Base-by-base conservation (phyloP, 2,888 invertebrate genomes). In the Stegophylla sp. region DNA sequence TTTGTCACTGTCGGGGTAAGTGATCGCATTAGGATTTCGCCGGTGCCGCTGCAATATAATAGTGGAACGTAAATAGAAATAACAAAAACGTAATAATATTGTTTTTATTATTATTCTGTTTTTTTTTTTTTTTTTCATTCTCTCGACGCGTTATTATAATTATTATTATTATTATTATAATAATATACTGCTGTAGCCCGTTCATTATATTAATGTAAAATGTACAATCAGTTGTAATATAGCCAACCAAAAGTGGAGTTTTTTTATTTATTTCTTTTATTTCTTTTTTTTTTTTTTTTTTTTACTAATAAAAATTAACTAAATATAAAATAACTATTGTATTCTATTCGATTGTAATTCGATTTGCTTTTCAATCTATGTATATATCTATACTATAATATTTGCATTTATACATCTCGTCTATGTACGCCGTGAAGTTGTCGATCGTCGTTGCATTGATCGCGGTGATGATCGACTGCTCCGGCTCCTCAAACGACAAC, bases 1-100 rank as follows among this genome's bases (percentile, higher is more conserved):
- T 95, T 95, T 87, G 93, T 95, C 84, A 94, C 95, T 53, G 91
- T 96, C 82, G 91, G 90, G 89, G 93, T 94, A 87, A 88, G 88
- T 85, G 71, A 73, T 66, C 81, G 73, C 34, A 67, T 77, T 28
- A 64, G 51, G 74, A n/a, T 74, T 74, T 74, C 56, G 20, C 23
- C 66, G 45, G 64, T 12, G 3, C 34, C 56, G 15, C 59, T n/a
- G n/a, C n/a, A n/a, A n/a, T n/a, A n/a, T n/a, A 20, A 48, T 51
- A 81, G 34, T 7, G 28, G 13, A n/a, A 48, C 48, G 48, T 13
- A 56, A 3, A n/a, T 51, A 51, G 1, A 9, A 0, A 51, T 56
- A 56, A 56, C 56, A 12, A 56, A 1, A 9, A 53, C 34, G 15
- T 48, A 3, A 53, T 56, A 23, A 56, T 53, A 0, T 23, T 3